Evolutionary conservation across 2,888 invertebrate species (phyloP), one percentile per base, ranked within the genome.

Genomic region (Dendrolimus pini): DNA sequence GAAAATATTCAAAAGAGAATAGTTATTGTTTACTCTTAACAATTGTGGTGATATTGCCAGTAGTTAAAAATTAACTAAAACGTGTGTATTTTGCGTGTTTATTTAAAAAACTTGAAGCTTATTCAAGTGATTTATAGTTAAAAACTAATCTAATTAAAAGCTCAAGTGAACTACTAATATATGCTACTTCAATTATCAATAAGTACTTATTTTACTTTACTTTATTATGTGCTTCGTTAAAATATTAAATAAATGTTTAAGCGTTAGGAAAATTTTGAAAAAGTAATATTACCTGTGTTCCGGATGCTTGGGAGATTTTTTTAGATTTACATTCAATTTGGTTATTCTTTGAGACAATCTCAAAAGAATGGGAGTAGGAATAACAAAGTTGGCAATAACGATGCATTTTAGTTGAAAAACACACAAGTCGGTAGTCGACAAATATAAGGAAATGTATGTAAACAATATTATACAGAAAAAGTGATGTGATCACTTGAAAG

Each of bases 11-110:
- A 62, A 68, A 72, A 68, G 66, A 69, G 56, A 70, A 69, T 57
- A 30, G 30, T 30, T 30, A 30, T 62, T 62, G 56, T 77, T 75
- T 71, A 80, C 79, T 85, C 88, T 89, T 89, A 89, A 89, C 89
- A 89, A 89, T 89, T 89, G 89, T 85, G 83, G 78, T 79, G 85
- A 84, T 83, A 86, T 89, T 89, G 89, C 89, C 89, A 89, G 84
- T 85, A 89, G 87, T 88, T 81, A 82, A 89, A 85, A 77, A 77
- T 77, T 65, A 60, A 74, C 71, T 65, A 72, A 57, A 68, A 69
- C 60, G 72, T 76, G 74, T 78, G 61, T 68, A 61, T 57, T 62
- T 47, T 47, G 65, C 60, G 53, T 58, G 52, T 56, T 18, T 56
- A 54, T 59, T 55, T 62, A 59, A 52, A 56, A 61, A 55, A 66